Conservation (phyloP, 1,140 invertebrate species). For the Eriocheir sinensis region DNA sequence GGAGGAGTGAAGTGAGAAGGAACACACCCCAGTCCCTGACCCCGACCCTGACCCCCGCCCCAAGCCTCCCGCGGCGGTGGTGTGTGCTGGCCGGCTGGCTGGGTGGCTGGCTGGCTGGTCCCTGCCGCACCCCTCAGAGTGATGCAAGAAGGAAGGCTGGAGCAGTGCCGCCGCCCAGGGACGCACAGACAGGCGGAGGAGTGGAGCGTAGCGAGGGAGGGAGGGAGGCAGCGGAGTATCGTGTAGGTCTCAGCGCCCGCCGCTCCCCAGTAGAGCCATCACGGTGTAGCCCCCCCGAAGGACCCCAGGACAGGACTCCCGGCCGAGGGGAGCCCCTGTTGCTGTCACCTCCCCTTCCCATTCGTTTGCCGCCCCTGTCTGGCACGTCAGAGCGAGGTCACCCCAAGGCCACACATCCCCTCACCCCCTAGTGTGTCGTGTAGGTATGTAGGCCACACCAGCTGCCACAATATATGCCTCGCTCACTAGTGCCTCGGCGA, state of each 20-base stretch:
- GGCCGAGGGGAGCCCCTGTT: constrained; percentile 58
- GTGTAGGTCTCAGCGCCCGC: not conserved
- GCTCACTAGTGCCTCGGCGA: constrained; percentile 71
- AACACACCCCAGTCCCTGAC: too few relatives aligned
- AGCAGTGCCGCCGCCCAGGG: not conserved
- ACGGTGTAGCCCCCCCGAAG: constrained; percentile 53
- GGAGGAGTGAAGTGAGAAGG: too few relatives aligned
- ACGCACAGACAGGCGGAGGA: not conserved
- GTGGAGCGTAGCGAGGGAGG: not conserved
- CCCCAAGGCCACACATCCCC: constrained; percentile 55
- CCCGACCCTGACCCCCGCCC: too few relatives aligned
- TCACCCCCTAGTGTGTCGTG: constrained; percentile 72
- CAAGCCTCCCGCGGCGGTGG: too few relatives aligned
- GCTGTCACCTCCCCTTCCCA: constrained; percentile 58
- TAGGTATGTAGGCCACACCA: constrained; percentile 74
- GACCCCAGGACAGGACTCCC: constrained; percentile 59
- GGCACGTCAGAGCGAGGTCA: constrained; percentile 54
- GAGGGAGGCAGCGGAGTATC: not conserved
- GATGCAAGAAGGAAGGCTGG: not conserved
- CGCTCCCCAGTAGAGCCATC: constrained; percentile 56
- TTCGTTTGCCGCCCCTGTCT: constrained; percentile 58
- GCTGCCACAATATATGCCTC: constrained; percentile 68
- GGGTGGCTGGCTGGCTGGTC: too few relatives aligned
- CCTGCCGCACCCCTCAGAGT: not conserved
- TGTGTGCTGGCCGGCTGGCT: too few relatives aligned